Base-by-base conservation (phyloP, 2,888 invertebrate species). In the Diabrotica balteata region DNA sequence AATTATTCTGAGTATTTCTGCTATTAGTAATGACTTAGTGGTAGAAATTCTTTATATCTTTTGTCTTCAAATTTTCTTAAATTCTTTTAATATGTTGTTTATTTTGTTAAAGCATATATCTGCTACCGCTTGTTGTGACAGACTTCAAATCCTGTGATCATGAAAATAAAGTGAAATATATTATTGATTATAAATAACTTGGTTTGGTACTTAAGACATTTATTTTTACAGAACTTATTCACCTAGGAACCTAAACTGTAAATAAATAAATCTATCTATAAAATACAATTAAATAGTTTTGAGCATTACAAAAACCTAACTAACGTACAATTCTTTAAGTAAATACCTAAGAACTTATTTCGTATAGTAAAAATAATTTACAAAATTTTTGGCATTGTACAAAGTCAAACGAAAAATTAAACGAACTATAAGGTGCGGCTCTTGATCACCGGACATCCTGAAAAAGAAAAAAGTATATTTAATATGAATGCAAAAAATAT, bases 301-400 rank as follows among this genome's bases (percentile, higher is more conserved):
- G 76, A 76, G 76, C 76, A 75, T 73, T 76, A 77, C 75, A 75
- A 72, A 64, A 71, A 70, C 68, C 71, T 76, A 75, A 70, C 69
- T 72, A 68, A 73, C 67, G 59, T 63, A 72, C 69, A 69, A 71
- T 72, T 63, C 63, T 69, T 70, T 66, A 68, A 61, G 63, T 69
- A 66, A 64, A 66, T 62, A 61, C 68, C 64, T 72, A 68, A 61
- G 65, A 67, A 69, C 69, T 66, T 67, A 69, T 67, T 66, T 62
- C 64, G 63, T 67, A 59, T 68, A 69, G 66, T 73, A 75, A 69
- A 78, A 78, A 77, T 75, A 80, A 79, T 79, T 79, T 80, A 80
- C 80, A 78, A 73, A 78, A 77, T 80, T 77, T 81, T 81, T 81
- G 80, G 80, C 79, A 80, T 81, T 79, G 75, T 78, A 78, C 76